Evolutionary conservation across 2,888 invertebrate species (phyloP), one percentile per base, ranked within the genome.

Genomic region (Flexamia atlantica): DNA sequence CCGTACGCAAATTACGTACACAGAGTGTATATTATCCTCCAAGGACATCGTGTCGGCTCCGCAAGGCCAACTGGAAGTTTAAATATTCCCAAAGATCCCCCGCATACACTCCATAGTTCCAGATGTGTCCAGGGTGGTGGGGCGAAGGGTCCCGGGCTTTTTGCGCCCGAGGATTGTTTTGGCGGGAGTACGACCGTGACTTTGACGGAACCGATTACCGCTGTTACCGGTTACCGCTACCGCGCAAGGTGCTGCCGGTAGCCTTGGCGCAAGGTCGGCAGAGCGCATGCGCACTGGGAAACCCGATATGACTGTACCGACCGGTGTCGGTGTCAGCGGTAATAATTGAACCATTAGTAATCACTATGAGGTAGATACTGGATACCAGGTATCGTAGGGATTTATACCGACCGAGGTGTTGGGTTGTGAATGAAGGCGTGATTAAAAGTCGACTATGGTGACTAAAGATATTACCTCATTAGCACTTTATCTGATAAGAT

Each of bases 91-190:
- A 30, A 53, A 20, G 53, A 64, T 28, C 64, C 64, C 23, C 23
- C 20, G 23, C 57, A 64, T 28, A 64, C 30, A 17, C 14, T 30
- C 25, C 7, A 4, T 4, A 3, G 14, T n/a, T 28, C 64, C 64
- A 64, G 28, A 64, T 64, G 64, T 64, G 64, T 28, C 64, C 57
- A 7, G 12, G 10, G 3, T 46, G 12, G 2, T 2, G 46, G 46
- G 12, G 46, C 53, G 53, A 17, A 10, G 53, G 53, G 53, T 20
- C 53, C 20, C 20, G 20, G 2, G 46, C 23, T 57, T 57, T 57
- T 20, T 57, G 57, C 25, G 57, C 57, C 57, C 57, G 57, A 23
- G 64, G 64, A 28, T 64, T 64, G 64, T 64, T 64, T 64, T 64
- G 64, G 64, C 64, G 64, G 64, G 64, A 28, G 64, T 2, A 28